Evolutionary conservation across 2,113 vertebrate genomes (phyloP), one percentile per base, ranked within the genome.

Genomic region (Dipodomys ordii): DNA sequence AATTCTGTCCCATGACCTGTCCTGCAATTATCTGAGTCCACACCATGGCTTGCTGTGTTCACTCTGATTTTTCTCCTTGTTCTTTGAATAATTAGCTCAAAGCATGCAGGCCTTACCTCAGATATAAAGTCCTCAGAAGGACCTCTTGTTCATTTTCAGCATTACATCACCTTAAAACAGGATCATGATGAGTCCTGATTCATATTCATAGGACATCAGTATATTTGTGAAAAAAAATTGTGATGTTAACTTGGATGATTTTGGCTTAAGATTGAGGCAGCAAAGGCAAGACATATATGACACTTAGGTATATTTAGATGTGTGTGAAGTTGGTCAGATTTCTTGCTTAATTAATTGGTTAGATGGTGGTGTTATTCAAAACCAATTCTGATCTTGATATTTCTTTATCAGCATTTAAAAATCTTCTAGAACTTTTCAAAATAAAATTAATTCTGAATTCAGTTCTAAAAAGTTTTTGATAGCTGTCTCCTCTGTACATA

Each of bases 381-480:
- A 77, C 18, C 32, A 78, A 83, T 92, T 28, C 49, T 73, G 5
- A 86, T 39, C n/a, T 90, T 73, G 57, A 44, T 25, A 28, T n/a
- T 69, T 12, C 68, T 25, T 53, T 3, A 6, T 83, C 35, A 83
- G 22, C 27, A 53, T 60, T 87, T 71, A 57, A 83, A 57, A 32
- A 78, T 39, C 74, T 87, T 67, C 28, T 68, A 6, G 25, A 83
- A 84, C 1, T 46, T 23, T 87, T 74, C n/a, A 87, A 57, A 67
- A 90, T 87, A 35, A 90, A 85, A 27, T 86, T 65, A 86, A 79
- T n/a, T 77, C 25, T 90, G 65, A 82, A 64, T 35, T 78, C 30
- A 78, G 57, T 65, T 77, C 22, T 86, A 5, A 32, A 39, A 65
- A 35, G 46, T 82, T 90, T 87, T 87, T 60, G 78, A 83, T 16